These are phyloP conservation scores for Corynorhinus townsendii DNA, from an alignment of 2,113 vertebrate species.

Conservation along the genomic window DNA sequence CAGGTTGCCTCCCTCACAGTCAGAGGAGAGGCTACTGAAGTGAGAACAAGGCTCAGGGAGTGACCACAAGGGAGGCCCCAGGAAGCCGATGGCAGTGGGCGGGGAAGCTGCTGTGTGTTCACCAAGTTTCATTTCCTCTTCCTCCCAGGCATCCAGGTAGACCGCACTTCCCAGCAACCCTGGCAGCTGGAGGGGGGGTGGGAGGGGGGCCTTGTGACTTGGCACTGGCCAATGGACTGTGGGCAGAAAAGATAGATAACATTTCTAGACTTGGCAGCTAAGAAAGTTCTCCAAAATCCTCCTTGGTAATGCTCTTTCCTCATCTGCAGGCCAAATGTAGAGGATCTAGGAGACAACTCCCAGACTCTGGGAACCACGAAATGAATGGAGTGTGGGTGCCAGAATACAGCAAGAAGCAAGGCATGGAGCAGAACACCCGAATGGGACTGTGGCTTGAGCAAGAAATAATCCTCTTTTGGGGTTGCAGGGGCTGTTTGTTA, in stretches of 20 bases:
- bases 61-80: not conserved
- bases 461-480: not conserved
- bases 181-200: rapidly evolving
- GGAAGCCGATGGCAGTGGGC: rapidly evolving
- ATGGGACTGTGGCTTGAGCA: not conserved
- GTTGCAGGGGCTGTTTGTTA: not conserved
- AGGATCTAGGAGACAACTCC: not conserved
- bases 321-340: not conserved
- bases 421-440: not conserved
- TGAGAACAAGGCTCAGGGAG: not conserved
- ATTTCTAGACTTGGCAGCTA: not conserved
- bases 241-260: not conserved
- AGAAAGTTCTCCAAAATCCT: not conserved
- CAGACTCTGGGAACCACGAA: not conserved
- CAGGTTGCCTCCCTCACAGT: too few relatives aligned
- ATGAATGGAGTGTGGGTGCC: not conserved
- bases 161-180: not conserved
- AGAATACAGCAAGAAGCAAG: not conserved
- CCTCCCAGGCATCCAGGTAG: not conserved
- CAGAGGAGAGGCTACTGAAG: not conserved
- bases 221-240: not conserved
- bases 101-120: rapidly evolving
- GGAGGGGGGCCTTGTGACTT: not conserved
- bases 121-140: not conserved
- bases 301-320: not conserved